These are phyloP conservation scores for Folsomia manolachei DNA, from an alignment of 2,888 invertebrate species.

Conservation along the genomic window DNA sequence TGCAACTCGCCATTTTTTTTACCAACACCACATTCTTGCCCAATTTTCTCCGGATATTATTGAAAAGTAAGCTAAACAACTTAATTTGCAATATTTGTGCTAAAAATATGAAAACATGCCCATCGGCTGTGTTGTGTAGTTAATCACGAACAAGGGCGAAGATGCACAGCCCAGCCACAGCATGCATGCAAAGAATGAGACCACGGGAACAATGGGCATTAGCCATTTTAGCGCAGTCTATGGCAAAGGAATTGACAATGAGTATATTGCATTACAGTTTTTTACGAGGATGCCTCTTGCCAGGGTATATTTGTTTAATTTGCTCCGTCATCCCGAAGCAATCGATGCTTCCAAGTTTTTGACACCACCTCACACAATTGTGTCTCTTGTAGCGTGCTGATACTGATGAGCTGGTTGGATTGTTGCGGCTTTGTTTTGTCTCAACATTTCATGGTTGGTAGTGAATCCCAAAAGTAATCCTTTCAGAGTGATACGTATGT, in stretches of 20 bases:
- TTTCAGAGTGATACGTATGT: too few species aligned
- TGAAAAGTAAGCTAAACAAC: too few species aligned
- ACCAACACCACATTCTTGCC: too few species aligned
- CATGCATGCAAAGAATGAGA: neutral
- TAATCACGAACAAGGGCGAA: neutral
- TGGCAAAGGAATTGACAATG: neutral
- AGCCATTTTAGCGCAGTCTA: neutral
- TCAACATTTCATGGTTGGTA: too few species aligned
- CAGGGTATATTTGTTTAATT: neutral
- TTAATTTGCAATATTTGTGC: neutral
- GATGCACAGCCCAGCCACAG: neutral
- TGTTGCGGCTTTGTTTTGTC: neutral
- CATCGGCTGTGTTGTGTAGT: neutral
- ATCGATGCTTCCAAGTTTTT: neutral
- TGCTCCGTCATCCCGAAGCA: neutral
- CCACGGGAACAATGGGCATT: neutral
- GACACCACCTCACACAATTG: neutral
- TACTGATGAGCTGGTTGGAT: neutral
- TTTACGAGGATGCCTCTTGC: neutral
- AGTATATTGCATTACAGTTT: too few species aligned
- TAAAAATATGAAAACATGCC: neutral
- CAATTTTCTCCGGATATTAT: too few species aligned
- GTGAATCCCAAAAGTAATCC: too few species aligned
- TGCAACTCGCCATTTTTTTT: too few species aligned
- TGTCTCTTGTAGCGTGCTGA: neutral